Evolutionary conservation across 2,113 vertebrate species (phyloP), one percentile per base, ranked within the genome.

Genomic region (Chaetura pelagica): DNA sequence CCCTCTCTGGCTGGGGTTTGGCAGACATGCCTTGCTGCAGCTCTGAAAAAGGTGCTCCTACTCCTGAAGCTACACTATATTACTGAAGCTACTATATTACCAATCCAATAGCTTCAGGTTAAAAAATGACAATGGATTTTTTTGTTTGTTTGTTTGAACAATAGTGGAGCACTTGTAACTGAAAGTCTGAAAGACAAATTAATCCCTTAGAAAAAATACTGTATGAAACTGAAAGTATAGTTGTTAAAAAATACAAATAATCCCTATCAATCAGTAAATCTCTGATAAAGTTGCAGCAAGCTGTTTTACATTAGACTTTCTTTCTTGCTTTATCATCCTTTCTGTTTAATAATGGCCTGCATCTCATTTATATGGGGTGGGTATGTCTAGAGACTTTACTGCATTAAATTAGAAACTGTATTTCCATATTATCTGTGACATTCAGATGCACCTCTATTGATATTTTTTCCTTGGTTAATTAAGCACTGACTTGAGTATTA

Each of bases 401-500:
- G 88, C 69, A 96, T 97, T 96, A 97, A 96, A 96, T 95, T 93
- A 96, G 95, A 95, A 95, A 87, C 54, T 67, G 88, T 92, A 96
- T 97, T 97, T 97, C 91, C 91, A 79, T 95, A 95, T 95, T 96
- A 96, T 95, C 94, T 91, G 84, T 96, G 95, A 96, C 96, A 96
- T 97, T 97, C 94, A 96, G 76, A 89, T 94, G 88, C 78, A 96
- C 92, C 72, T 89, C 88, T 96, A 96, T 94, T 93, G 96, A 95
- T 97, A 96, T 95, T 96, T 97, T 88, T 90, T 94, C 94, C 88
- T 82, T 96, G 82, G 93, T 97, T 96, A 97, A 97, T 97, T 97
- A 97, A 96, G 92, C 89, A 91, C 46, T 88, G 90, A 87, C 81
- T 86, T 93, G 62, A 93, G 59, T 93, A 97, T 96, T 96, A 96